phyloP scores from a whole-genome alignment of 1,140 invertebrate species.

The Lordiphosa clarofinis region DNA sequence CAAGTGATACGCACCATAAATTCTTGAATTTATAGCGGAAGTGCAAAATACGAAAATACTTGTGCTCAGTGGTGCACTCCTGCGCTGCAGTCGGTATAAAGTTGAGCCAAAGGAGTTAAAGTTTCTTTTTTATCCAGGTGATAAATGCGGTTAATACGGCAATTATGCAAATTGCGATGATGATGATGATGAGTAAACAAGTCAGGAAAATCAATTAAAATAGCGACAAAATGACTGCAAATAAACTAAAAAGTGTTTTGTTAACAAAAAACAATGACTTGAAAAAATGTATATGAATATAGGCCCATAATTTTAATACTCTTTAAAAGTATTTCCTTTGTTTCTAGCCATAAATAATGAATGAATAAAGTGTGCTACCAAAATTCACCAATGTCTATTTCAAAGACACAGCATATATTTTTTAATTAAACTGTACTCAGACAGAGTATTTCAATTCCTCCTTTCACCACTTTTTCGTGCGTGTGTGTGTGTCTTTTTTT shows the following conservation, averaged over 20 bases:
- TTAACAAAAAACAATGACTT: constrained; percentile 4
- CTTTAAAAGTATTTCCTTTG: no score
- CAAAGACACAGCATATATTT: no score
- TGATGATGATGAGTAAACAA: constrained; percentile 24
- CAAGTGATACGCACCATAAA: constrained; percentile 73
- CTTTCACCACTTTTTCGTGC: no score
- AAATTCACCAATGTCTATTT: no score
- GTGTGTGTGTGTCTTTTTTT: no score
- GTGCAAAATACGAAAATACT: constrained; percentile 73
- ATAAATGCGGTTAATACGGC: constrained; percentile 63
- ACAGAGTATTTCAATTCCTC: no score
- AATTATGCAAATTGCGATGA: constrained; percentile 62
- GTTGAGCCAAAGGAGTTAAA: constrained; percentile 9
- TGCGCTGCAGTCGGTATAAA: constrained; percentile 30
- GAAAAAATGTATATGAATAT: no score
- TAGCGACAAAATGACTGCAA: constrained; percentile 25
- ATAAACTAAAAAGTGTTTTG: constrained; percentile 20
- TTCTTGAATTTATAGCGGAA: constrained; percentile 70
- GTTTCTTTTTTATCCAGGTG: constrained; percentile 30
- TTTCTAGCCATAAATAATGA: no score
- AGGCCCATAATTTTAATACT: background rate
- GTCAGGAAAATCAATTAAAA: constrained; percentile 51
- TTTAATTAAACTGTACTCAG: no score
- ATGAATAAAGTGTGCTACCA: no score
- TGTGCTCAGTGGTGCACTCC: constrained; percentile 38